Percentiles rank a stretch among this genome's conserved stretches.
These are phyloP conservation scores for Sinhomidia bicolor DNA, from an alignment of 2,888 invertebrate genomes.

Conservation along the genomic window DNA sequence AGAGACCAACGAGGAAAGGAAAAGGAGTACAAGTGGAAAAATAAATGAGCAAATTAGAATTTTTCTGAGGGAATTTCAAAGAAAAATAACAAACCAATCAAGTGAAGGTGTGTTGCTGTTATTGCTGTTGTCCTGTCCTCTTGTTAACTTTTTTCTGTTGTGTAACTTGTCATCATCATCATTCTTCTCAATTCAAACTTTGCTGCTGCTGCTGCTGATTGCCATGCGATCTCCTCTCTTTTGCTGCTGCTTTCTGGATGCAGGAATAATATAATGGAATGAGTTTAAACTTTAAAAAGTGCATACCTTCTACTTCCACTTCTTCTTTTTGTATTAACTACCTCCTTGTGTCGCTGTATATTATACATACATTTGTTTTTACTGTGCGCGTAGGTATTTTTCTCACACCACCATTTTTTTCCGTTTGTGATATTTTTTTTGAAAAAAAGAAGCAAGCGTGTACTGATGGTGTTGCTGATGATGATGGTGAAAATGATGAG, in stretches of 20 bases:
- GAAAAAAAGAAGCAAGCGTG: not conserved
- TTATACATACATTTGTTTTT: slow-evolving; percentile 6
- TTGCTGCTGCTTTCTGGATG: not conserved
- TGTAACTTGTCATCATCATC: slow-evolving; percentile 56
- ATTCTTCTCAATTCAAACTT: no score
- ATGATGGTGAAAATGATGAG: slow-evolving; percentile 60
- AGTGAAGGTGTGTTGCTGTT: slow-evolving; percentile 64
- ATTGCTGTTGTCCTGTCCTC: slow-evolving; percentile 49
- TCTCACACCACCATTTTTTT: slow-evolving; percentile 31
- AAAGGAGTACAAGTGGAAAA: slow-evolving; percentile 8
- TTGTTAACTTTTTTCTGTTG: slow-evolving; percentile 55
- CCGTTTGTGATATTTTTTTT: slow-evolving; percentile 33
- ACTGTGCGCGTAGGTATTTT: slow-evolving; percentile 20
- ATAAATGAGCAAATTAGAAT: slow-evolving; percentile 67
- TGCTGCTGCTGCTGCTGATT: slow-evolving; percentile 12
- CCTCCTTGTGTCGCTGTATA: not conserved
- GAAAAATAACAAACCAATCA: slow-evolving; percentile 66
- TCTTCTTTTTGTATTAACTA: not conserved
- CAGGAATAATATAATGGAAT: slow-evolving; percentile 9
- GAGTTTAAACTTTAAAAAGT: not conserved
- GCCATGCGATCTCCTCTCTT: slow-evolving; percentile 43
- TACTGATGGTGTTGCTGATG: not conserved
- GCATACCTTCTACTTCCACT: slow-evolving; percentile 5
- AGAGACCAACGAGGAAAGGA: not conserved
- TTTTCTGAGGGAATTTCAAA: slow-evolving; percentile 32